These are phyloP conservation scores for Parnassius mnemosyne DNA, from an alignment of 2,888 invertebrate species.

Conservation along the genomic window DNA sequence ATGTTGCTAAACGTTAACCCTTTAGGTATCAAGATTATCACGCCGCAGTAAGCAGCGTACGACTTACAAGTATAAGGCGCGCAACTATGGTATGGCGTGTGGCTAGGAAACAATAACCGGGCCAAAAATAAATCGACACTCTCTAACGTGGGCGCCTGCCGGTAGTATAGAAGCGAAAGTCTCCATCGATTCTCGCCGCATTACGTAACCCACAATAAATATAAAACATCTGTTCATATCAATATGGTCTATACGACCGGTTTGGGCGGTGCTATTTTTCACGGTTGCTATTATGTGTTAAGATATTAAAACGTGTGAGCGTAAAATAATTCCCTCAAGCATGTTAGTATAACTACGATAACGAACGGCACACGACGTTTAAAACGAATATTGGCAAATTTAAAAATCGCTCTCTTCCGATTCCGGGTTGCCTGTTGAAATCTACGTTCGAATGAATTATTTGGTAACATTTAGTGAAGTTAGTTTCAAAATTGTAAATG, in stretches of 20 bases:
- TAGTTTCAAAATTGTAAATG: conserved; percentile 3
- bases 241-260: conserved; percentile 51
- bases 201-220: conserved; percentile 49
- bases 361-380: conserved; percentile 61
- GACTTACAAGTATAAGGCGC: conserved; percentile 35
- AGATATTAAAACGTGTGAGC: conserved; percentile 49
- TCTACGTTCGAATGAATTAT: conserved; percentile 1
- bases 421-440: conserved; percentile 3
- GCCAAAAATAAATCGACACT: conserved; percentile 62
- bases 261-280: conserved; percentile 57
- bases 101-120: conserved; percentile 34
- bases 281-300: conserved; percentile 53
- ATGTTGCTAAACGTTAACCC: conserved; percentile 2
- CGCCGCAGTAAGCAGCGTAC: conserved; percentile 38
- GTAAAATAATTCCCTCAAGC: conserved; percentile 45
- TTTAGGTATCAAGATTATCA: conserved; percentile 39
- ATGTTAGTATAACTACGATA: conserved; percentile 64
- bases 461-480: not conserved
- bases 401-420: conserved; percentile 22
- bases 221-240: conserved; percentile 48
- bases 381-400: conserved; percentile 33
- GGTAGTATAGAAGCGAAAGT: conserved; percentile 58
- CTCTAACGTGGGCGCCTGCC: conserved; percentile 48
- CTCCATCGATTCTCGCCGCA: conserved; percentile 40
- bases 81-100: conserved; percentile 43